Base-by-base conservation (phyloP, 92 coral and sea anemone species). In the Hydrozoanthus gracilis region DNA sequence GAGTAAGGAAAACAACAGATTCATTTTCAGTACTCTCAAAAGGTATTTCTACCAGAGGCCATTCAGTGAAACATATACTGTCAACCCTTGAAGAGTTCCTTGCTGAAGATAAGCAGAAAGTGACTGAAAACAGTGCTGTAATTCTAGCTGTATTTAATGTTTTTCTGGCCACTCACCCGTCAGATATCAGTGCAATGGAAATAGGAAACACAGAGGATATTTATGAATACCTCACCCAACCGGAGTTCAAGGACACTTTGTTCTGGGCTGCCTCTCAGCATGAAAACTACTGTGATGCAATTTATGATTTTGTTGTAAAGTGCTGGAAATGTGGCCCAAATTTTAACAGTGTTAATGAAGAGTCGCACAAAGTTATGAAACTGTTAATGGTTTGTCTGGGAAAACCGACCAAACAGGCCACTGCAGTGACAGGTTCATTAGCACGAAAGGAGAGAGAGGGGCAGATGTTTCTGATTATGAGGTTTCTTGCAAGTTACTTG, bases 391-490 rank as follows among this genome's bases (percentile, higher is more conserved):
- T 91, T 62, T 79, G 90, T 67, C 93, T 93, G 14, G 96, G 96
- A 15, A 93, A 91, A 83, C 96, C 96, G 13, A 91, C 96, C 51
- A 91, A 93, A 27, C 96, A 93, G 88, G 92, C 96, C 2, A 8
- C 79, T 68, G 94, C 94, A 17, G 94, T 91, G 44, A 93, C 94
- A 7, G 94, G 94, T 4, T 87, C 96, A 3, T 52, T 87, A 44
- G 87, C 83, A 0, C 82, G 74, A 76, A 88, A 87, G 58, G 67
- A 47, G 3, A 54, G 84, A 3, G 91, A 89, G 51, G 93, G 91
- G 17, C 61, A 83, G 58, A 91, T 82, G 77, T 93, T 93, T 77
- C 0, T 91, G 0, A 14, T 89, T 67, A 74, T 92, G 76, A 88
- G 94, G 6, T 18, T 35, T 6, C 78, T 91, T 13, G 94, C 93